A percentile compares a stretch with the other conserved stretches of the same genome.
These are phyloP conservation scores for Platycheirus albimanus DNA, from an alignment of 2,888 invertebrate species.

Conservation along the genomic window DNA sequence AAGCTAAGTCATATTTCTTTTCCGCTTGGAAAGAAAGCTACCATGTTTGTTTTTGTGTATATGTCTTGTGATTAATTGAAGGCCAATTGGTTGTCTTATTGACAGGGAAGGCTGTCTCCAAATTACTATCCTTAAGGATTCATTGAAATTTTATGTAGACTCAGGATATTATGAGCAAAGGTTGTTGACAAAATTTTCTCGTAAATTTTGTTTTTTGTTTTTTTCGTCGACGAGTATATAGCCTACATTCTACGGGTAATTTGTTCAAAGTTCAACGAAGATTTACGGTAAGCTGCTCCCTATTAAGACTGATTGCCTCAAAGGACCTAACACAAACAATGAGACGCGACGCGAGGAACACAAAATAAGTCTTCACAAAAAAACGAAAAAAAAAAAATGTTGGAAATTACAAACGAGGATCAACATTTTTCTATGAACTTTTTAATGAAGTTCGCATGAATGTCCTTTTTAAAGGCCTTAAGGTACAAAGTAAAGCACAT, in stretches of 20 bases:
- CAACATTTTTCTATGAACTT: neutral
- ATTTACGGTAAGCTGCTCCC: slow-evolving; percentile 7
- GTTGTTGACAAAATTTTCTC: too few species aligned
- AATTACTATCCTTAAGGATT: neutral
- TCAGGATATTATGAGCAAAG: neutral
- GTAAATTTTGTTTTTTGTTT: too few species aligned
- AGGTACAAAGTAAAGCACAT: neutral
- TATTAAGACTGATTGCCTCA: neutral
- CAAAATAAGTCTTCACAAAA: neutral
- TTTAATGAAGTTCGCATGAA: slow-evolving; percentile 1
- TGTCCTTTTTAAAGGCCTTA: neutral
- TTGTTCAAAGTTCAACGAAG: slow-evolving; percentile 2
- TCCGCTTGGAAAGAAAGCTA: neutral
- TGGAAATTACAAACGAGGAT: neutral
- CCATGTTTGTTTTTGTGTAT: slow-evolving; percentile 8
- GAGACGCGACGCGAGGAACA: neutral
- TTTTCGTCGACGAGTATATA: too few species aligned
- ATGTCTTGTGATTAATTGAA: slow-evolving; percentile 16
- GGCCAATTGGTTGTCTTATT: slow-evolving; percentile 14
- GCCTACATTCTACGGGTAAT: neutral
- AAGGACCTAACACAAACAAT: neutral
- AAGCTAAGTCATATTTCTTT: neutral
- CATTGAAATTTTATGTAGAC: neutral
- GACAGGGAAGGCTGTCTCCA: neutral
- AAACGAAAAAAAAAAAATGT: neutral